Evolutionary conservation across 2,797 vertebrate genomes (phyloP).

Genomic region (Artibeus lituratus): DNA sequence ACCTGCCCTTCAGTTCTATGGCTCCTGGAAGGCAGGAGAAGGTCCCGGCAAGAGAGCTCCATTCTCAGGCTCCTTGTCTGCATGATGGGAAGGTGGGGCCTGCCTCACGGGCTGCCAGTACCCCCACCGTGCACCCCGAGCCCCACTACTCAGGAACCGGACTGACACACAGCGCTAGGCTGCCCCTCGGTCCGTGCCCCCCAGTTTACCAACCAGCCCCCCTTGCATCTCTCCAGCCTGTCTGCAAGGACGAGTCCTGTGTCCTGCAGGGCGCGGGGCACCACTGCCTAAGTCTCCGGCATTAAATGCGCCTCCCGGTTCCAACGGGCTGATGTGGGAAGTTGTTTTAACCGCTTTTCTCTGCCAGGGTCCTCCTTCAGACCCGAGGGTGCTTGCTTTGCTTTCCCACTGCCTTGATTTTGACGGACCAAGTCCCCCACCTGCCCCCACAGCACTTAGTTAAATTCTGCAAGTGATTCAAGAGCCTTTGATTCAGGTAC

Average conservation of each 20-base stretch:
- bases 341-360: neutral
- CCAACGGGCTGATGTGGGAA: neutral
- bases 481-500: neutral
- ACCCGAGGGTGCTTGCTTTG: neutral
- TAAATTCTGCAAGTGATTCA: neutral
- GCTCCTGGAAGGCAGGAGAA: neutral
- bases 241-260: neutral
- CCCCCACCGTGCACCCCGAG: neutral
- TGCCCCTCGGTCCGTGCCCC: neutral
- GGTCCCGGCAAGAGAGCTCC: neutral
- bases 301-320: neutral
- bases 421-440: neutral
- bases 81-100: neutral
- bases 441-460: neutral
- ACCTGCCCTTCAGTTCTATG: neutral
- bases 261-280: neutral
- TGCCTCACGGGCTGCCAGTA: neutral
- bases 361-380: neutral
- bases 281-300: fast-evolving
- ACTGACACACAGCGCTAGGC: fast-evolving
- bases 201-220: neutral
- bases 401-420: neutral
- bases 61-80: neutral
- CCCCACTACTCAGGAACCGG: neutral
- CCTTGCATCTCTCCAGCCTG: neutral